Evolutionary conservation across 2,113 vertebrate genomes (phyloP).

Genomic region (Embiotoca jacksoni): DNA sequence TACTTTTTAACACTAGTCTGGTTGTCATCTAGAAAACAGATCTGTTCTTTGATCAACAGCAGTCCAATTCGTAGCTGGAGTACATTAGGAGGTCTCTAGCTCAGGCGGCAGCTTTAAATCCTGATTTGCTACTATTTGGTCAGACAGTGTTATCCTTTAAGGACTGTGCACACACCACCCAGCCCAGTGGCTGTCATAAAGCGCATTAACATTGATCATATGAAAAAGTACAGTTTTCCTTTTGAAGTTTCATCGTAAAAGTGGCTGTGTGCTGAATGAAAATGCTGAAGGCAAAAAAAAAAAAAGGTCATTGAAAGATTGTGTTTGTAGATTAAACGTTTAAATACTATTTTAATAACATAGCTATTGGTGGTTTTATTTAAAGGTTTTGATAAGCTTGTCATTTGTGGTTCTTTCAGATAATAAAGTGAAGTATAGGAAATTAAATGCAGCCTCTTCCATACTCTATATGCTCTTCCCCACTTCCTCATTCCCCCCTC

Average conservation of each 20-base stretch:
- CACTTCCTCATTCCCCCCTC: slow-evolving; percentile 28
- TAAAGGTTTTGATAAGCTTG: not conserved
- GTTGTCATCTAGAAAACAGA: slow-evolving; percentile 23
- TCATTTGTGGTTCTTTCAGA: not conserved
- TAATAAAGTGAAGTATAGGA: slow-evolving; percentile 15
- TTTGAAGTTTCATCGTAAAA: slow-evolving; percentile 8
- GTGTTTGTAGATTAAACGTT: slow-evolving; percentile 14
- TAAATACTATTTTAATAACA: slow-evolving; percentile 7
- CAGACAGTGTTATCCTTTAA: slow-evolving; percentile 15
- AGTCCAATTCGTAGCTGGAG: slow-evolving; percentile 6
- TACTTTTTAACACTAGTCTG: not conserved
- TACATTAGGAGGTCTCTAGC: slow-evolving; percentile 38
- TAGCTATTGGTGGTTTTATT: slow-evolving; percentile 12
- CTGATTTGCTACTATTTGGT: slow-evolving; percentile 28
- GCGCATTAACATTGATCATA: slow-evolving; percentile 62
- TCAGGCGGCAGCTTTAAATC: slow-evolving; percentile 35
- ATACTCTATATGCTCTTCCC: slow-evolving; percentile 17
- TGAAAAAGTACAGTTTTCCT: slow-evolving; percentile 40
- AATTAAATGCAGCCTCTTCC: slow-evolving; percentile 40
- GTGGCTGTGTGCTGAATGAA: slow-evolving; percentile 8
- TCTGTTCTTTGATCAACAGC: slow-evolving; percentile 16
- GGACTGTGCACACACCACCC: slow-evolving; percentile 23
- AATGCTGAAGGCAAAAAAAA: not conserved
- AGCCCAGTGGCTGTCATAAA: slow-evolving; percentile 45
- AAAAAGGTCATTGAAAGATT: not conserved